Base-by-base conservation (phyloP, 2,888 invertebrate genomes). In the Mermis nigrescens region DNA sequence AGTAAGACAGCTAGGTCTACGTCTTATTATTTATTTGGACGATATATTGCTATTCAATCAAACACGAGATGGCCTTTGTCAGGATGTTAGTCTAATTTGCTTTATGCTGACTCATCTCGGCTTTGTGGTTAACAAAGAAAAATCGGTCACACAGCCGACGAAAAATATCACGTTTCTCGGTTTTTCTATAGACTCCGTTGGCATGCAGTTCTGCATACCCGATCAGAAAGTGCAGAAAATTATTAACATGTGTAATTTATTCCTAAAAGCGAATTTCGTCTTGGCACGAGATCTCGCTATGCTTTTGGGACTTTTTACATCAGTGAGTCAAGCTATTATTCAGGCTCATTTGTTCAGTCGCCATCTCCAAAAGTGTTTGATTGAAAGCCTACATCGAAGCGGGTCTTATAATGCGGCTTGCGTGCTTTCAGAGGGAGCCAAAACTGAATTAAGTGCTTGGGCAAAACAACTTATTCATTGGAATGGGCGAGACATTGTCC, bases 21-120 rank as follows among this genome's bases (percentile, higher is more conserved):
- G 51, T 4, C 51, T 51, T 12, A 26, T 51, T 51, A 51, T 51
- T n/a, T 51, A 51, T 26, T 26, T 51, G n/a, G 51, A 51, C n/a
- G 51, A 51, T 26, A 51, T 51, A 12, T 22, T 51, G 4, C 7
- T 51, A n/a, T n/a, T n/a, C n/a, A n/a, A n/a, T n/a, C n/a, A n/a
- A n/a, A n/a, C n/a, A n/a, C n/a, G n/a, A n/a, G n/a, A n/a, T n/a
- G n/a, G n/a, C n/a, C n/a, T n/a, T n/a, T n/a, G n/a, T n/a, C n/a
- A n/a, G n/a, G n/a, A n/a, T n/a, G n/a, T n/a, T n/a, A n/a, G n/a
- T n/a, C n/a, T n/a, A n/a, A n/a, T 51, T 22, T 51, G 51, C 22
- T 4, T 4, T 15, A 4, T 26, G 7, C 51, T 15, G 4, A n/a
- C 4, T n/a, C 7, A 4, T 4, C n/a, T 51, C n/a, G 12, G 12